Evolutionary conservation across 2,888 invertebrate genomes (phyloP).

Genomic region (Mechanitis messenoides): DNA sequence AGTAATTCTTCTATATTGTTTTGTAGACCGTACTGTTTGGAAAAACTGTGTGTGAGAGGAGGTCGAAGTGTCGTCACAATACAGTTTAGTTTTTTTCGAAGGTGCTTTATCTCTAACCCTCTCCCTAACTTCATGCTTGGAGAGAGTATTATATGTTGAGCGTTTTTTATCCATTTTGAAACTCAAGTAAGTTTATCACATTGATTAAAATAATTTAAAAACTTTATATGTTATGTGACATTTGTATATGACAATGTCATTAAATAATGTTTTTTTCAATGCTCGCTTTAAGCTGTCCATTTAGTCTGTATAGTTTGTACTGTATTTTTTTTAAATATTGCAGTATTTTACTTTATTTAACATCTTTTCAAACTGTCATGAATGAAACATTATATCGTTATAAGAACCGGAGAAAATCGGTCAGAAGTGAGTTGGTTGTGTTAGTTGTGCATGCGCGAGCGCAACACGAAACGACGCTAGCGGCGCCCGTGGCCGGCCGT

Average conservation of each 20-base stretch:
- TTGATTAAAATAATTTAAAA: not conserved
- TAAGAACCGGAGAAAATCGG: constrained; percentile 49
- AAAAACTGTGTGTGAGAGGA: constrained; percentile 54
- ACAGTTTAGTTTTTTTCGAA: constrained; percentile 34
- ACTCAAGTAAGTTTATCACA: not conserved
- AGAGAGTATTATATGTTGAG: constrained; percentile 24
- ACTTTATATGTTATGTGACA: not conserved
- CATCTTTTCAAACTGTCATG: not conserved
- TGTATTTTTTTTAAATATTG: not conserved
- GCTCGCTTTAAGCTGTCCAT: no score
- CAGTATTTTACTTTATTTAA: not conserved
- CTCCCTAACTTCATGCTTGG: constrained; percentile 6
- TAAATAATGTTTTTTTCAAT: not conserved
- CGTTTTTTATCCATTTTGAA: constrained; percentile 34
- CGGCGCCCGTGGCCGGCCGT: constrained; percentile 40
- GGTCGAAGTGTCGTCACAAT: constrained; percentile 36
- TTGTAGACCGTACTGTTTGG: constrained; percentile 34
- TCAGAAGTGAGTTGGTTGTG: constrained; percentile 36
- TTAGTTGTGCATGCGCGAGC: constrained; percentile 33
- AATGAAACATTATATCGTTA: constrained; percentile 23
- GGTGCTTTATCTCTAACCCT: constrained; percentile 7
- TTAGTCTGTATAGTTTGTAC: no score
- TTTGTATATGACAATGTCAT: not conserved
- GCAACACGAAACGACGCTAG: constrained; percentile 36
- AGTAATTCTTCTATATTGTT: constrained; percentile 38